These are phyloP conservation scores for Lycopodina hypogea DNA, from an alignment of 37 sponge, comb jelly and placozoan species.

Conservation along the genomic window DNA sequence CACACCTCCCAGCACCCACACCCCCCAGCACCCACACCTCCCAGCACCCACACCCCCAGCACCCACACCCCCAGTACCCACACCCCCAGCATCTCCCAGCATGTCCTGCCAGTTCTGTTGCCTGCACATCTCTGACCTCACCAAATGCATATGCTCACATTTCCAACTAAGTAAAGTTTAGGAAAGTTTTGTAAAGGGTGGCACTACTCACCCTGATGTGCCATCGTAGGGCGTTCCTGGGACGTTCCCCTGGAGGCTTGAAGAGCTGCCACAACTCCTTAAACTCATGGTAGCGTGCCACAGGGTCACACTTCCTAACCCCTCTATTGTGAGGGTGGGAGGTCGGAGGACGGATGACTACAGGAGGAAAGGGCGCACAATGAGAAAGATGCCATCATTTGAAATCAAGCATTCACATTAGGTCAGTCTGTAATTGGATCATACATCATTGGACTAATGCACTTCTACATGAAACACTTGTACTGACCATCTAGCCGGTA, in stretches of 20 bases:
- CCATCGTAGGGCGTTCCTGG: slow-evolving; percentile 68
- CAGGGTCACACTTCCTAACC: slow-evolving; percentile 66
- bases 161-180: too few relatives aligned
- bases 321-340: slow-evolving; percentile 61
- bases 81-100: too few relatives aligned
- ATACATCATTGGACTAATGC: too few relatives aligned
- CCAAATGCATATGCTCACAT: not conserved
- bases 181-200: too few relatives aligned
- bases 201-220: slow-evolving; percentile 63
- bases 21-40: too few relatives aligned
- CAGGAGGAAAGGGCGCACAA: not conserved
- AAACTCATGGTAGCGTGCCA: slow-evolving; percentile 73
- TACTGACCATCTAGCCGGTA: too few relatives aligned
- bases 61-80: too few relatives aligned
- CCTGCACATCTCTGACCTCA: too few relatives aligned
- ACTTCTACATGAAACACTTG: too few relatives aligned
- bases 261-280: slow-evolving; percentile 56
- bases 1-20: too few relatives aligned
- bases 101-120: too few relatives aligned
- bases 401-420: not conserved
- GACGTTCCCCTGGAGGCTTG: slow-evolving; percentile 65
- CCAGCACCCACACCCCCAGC: too few relatives aligned
- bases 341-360: slow-evolving; percentile 66
- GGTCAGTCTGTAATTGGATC: not conserved
- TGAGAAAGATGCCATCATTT: not conserved